Evolutionary conservation across 2,888 invertebrate genomes (phyloP), one percentile per base, ranked within the genome.

Genomic region (Malthinus seriepunctatus): DNA sequence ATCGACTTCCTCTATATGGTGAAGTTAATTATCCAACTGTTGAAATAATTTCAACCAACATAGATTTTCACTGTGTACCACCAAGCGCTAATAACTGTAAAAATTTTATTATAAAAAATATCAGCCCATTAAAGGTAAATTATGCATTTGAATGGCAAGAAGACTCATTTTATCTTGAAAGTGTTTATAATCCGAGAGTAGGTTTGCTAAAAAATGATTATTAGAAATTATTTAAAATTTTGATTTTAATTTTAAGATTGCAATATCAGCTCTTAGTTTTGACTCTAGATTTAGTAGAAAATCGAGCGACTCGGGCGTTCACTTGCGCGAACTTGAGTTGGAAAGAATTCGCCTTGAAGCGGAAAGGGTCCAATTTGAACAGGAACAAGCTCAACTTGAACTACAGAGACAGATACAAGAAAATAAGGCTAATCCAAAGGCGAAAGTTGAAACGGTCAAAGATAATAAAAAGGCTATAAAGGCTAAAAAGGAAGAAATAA

Each of bases 11-110:
- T 63, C 72, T 90, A 39, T 77, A 76, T 44, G 89, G 87, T 32
- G 84, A 82, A 73, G 83, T 90, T 1, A 86, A 87, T 76, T 89
- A 84, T 71, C 90, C 90, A 0, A 88, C 88, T 69, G 73, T 90
- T 47, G 78, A 79, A 37, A 77, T 88, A 51, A 72, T 81, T 60
- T 82, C 86, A 38, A 79, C 79, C 9, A 74, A 76, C 59, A 74
- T 88, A 3, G 82, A 86, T 72, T 88, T 90, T 71, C 83, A 83
- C 45, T 87, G 87, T 70, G 79, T 88, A 62, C 73, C 81, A 32
- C 72, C 80, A 60, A 80, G 81, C 51, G 80, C 80, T 1, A 78
- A 78, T 35, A 75, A 73, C 1, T 79, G 79, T 9, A 70, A 77
- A 60, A 76, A 76, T 57, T 68, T 86, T 32, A 78, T 78, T 55